Base-by-base conservation (phyloP, 2,797 vertebrate genomes). In the Tympanoctomys barrerae region DNA sequence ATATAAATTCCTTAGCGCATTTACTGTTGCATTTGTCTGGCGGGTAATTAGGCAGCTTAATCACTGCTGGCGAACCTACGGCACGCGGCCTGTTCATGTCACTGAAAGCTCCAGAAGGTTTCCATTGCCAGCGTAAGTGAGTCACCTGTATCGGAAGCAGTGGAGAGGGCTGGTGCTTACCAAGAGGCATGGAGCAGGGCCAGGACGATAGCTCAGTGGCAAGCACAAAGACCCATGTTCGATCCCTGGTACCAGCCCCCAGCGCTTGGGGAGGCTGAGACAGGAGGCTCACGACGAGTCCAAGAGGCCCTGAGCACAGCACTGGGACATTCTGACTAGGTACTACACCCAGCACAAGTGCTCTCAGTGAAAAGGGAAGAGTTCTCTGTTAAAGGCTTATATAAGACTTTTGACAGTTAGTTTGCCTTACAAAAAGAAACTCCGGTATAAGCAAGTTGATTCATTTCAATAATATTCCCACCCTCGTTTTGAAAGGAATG, bases 401-500 rank as follows among this genome's bases (percentile, higher is more conserved):
- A 39, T 84, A 94, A 84, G 52, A 92, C n/a, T 79, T 31, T 85
- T 71, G 24, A 94, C 12, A 77, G 79, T 46, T 77, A 62, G 66
- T 78, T 71, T 89, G 42, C 64, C 52, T 96, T 95, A 89, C 39
- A 64, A 90, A 90, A 96, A 83, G 52, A 94, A 89, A 70, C 39
- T 90, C 77, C 85, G 68, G 33, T 77, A 46, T 5, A 87, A 85
- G 92, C 19, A 92, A 66, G 33, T 52, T 83, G 79, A 95, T 88
- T 95, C 54, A 91, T 82, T 87, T 95, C 91, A 97, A 80, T 87
- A 26, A 82, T 39, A 94, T n/a, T 54, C 59, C 24, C 5, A 54
- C 4, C 82, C 14, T 84, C 3, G 18, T 85, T 87, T 93, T 96
- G 52, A 95, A 95, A 95, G 80, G 88, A 96, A 95, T 75, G 90